Conservation (phyloP, 2,888 invertebrate genomes). For the Mythimna loreyi region DNA sequence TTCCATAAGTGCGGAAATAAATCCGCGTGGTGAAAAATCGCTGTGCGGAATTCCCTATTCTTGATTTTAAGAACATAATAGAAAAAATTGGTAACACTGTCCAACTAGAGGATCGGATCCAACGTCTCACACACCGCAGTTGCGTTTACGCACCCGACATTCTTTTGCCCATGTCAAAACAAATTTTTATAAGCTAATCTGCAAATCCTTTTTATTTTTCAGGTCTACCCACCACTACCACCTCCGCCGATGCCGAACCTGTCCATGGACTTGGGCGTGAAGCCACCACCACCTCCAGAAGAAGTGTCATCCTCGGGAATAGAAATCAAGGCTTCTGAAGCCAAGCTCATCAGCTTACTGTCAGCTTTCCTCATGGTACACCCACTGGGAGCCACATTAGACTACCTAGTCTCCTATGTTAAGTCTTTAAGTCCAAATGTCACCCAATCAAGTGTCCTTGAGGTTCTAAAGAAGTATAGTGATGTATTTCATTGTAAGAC, state of each 20-base stretch:
- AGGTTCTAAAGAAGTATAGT: slow-evolving; percentile 74
- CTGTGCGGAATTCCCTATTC: no score
- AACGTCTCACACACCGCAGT: neutral
- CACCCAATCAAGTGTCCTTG: slow-evolving; percentile 71
- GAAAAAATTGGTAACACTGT: no score
- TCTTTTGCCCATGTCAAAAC: no score
- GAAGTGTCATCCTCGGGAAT: slow-evolving; percentile 61
- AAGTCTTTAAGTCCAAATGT: slow-evolving; percentile 76
- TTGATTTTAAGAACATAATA: no score
- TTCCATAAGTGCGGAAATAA: no score
- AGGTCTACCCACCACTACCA: slow-evolving; percentile 70
- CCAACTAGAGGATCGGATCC: no score
- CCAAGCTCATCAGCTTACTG: slow-evolving; percentile 82
- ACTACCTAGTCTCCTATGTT: slow-evolving; percentile 81
- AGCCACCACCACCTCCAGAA: slow-evolving; percentile 66
- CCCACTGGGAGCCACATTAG: slow-evolving; percentile 80
- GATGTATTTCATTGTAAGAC: slow-evolving; percentile 77
- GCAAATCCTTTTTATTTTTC: slow-evolving; percentile 4
- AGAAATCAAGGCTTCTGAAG: slow-evolving; percentile 72
- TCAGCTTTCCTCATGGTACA: slow-evolving; percentile 84
- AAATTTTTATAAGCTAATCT: neutral
- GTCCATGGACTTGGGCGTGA: slow-evolving; percentile 34
- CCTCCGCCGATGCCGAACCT: slow-evolving; percentile 62
- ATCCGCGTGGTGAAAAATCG: no score
- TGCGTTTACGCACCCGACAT: neutral